Conservation (phyloP, 2,113 vertebrate genomes). For the Bungarus multicinctus region DNA sequence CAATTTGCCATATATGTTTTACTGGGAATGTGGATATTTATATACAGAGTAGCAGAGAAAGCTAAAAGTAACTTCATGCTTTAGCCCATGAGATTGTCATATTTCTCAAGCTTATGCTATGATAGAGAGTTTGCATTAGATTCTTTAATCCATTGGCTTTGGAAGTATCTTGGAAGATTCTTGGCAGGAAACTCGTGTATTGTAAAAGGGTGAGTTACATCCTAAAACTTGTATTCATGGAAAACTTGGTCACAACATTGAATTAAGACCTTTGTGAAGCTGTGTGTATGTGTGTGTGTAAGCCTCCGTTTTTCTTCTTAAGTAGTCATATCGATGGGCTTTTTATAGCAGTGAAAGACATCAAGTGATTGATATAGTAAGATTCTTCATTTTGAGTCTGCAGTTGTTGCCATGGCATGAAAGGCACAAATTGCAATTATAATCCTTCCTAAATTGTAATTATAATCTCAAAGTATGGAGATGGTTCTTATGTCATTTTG, state of each 20-base stretch:
- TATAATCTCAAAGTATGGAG: background rate
- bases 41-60: background rate
- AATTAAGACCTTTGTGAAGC: background rate
- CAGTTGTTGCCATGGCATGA: background rate
- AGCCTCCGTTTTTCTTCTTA: background rate
- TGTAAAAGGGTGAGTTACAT: background rate
- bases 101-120: background rate
- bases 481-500: background rate
- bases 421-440: background rate
- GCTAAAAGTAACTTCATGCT: background rate
- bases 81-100: background rate
- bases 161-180: background rate
- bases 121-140: background rate
- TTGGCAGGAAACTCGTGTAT: background rate
- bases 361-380: background rate
- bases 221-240: background rate
- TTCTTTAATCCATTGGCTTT: background rate
- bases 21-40: background rate
- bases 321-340: background rate
- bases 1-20: background rate
- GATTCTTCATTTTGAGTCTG: background rate
- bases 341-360: background rate
- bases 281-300: background rate
- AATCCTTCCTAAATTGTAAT: background rate
- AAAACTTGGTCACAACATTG: background rate